These are phyloP conservation scores for Otolemur crassicaudatus DNA, from an alignment of 2,797 vertebrate genomes.

Conservation along the genomic window DNA sequence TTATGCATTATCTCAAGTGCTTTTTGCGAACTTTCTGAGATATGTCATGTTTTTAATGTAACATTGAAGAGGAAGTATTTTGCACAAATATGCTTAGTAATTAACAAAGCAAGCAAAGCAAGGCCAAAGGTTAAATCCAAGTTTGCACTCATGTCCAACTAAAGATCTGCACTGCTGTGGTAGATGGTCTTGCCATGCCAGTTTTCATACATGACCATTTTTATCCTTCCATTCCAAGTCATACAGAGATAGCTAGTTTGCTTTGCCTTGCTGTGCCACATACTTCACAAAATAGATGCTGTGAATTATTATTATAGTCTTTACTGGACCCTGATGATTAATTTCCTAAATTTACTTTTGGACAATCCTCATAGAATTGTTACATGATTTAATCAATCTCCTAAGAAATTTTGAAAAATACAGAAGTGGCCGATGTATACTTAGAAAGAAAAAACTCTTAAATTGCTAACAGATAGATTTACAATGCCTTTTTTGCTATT, in stretches of 20 bases:
- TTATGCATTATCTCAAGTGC: background rate
- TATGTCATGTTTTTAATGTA: slow-evolving; percentile 4
- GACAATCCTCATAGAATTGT: background rate
- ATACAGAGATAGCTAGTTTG: background rate
- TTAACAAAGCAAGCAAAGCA: slow-evolving; percentile 12
- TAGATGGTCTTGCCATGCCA: background rate
- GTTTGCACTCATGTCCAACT: background rate
- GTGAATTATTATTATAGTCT: slow-evolving; percentile 13
- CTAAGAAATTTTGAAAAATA: slow-evolving; percentile 47
- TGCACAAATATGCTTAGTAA: background rate
- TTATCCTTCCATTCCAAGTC: background rate
- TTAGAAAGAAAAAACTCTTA: background rate
- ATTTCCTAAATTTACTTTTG: slow-evolving; percentile 37
- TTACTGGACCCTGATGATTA: background rate
- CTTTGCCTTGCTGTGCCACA: background rate
- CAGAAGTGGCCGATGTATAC: slow-evolving; percentile 28
- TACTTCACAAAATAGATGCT: background rate
- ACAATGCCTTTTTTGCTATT: background rate
- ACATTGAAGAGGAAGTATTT: background rate
- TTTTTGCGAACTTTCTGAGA: slow-evolving; percentile 24
- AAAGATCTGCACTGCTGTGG: background rate
- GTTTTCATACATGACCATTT: background rate
- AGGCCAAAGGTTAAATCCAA: background rate
- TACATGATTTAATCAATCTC: background rate
- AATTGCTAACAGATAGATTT: slow-evolving; percentile 9